Evolutionary conservation across 2,113 vertebrate species (phyloP), one percentile per base, ranked within the genome.

Genomic region (Phalacrocorax aristotelis): DNA sequence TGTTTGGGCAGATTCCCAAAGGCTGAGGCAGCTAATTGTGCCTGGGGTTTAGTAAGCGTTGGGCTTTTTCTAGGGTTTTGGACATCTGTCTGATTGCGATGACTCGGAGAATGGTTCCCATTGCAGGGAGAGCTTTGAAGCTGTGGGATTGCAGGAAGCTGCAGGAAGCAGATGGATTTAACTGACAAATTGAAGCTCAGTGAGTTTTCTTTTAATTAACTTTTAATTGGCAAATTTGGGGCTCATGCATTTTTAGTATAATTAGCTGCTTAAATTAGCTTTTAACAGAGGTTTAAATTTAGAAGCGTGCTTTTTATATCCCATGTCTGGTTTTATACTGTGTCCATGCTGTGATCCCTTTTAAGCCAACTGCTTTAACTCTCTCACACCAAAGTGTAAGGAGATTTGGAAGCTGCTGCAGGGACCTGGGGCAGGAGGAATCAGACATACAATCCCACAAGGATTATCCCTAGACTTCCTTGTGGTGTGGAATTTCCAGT

Each of bases 231-330:
- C 58, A 93, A 96, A 96, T 95, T 95, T 90, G 61, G 49, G 52
- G 34, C 89, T 96, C 55, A 7, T 29, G 46, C 78, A 83, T 96
- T 95, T 95, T 96, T 91, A 91, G 96, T 52, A 49, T 96, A 96
- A 97, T 96, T 93, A 96, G 96, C 84, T 95, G 93, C 92, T 91
- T 95, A 95, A 96, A 96, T 96, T 96, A 97, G 96, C 91, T 96
- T 66, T 83, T 90, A 83, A 85, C 57, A 80, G 93, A 72, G 94
- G 49, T 95, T 96, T 97, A 96, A 96, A 96, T 95, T 96, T 97
- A 96, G 96, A 91, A 93, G 74, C 70, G 52, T 68, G 70, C 81
- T 96, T 96, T 96, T 97, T 97, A 94, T 96, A 96, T 52, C 89
- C 81, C 5, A 0, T 19, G 84, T 57, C 96, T 94, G 93, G 65